Evolutionary conservation across 35 echinoderm and acorn worm genomes (phyloP), one percentile per base, ranked within the genome.

Genomic region (Nesometra sesokonis): DNA sequence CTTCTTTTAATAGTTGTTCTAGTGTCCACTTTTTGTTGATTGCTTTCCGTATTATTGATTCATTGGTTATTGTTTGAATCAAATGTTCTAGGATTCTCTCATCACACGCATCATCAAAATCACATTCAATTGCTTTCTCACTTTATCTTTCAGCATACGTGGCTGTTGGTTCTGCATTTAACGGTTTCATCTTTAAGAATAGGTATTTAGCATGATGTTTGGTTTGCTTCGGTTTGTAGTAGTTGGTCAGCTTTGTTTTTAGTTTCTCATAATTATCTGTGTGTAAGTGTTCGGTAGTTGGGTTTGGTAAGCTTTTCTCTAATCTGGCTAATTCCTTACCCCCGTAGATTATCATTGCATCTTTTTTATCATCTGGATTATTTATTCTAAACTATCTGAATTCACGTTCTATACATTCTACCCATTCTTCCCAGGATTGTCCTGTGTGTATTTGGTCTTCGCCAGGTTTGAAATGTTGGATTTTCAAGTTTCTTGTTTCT

Each of bases 21-120:
- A 93, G 37, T 33, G n/a, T 79, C 91, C 91, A 88, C 11, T 76
- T 31, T n/a, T 88, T 88, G 8, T 43, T 79, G 27, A 93, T 85
- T 33, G 91, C 81, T 84, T 85, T 85, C 8, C 88, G 35, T 7
- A 88, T 85, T 8, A 88, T 37, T 31, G 15, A 39, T 37, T 82
- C 37, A 31, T 84, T 88, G 33, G 35, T 34, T 2, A 93, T 84
- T 17, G 91, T 93, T 40, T 85, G 86, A 29, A 88, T 85, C 1
- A 93, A 21, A 29, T 88, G 86, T 84, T 93, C 91, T n/a, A 93
- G 38, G 11, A 93, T 93, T 52, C 91, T 84, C 31, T 93, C 86
- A 78, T 92, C 86, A 13, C 32, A 29, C 13, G 80, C 80, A 29
- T 39, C 77, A 17, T 86, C 86, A 80, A 93, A 88, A 11, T 93